These are phyloP conservation scores for Condylostylus longicornis DNA, from an alignment of 1,140 invertebrate genomes.

Conservation along the genomic window DNA sequence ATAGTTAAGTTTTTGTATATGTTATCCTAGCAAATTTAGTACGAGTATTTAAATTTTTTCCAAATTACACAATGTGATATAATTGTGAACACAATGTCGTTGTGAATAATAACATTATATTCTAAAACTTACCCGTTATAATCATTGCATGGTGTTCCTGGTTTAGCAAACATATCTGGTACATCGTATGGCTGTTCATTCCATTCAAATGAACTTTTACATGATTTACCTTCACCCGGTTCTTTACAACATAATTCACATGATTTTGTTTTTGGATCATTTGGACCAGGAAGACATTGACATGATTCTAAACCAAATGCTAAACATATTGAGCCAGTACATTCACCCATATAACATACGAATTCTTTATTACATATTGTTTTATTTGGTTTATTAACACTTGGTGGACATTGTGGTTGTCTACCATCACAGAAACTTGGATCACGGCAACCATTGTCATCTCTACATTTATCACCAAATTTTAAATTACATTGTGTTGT, in stretches of 20 bases:
- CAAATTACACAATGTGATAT: no score
- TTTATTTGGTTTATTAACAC: conserved; percentile 82
- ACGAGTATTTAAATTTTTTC: no score
- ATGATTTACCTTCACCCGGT: conserved; percentile 65
- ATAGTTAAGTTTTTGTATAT: neutral
- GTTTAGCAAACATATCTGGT: conserved; percentile 85
- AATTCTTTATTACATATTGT: conserved; percentile 87
- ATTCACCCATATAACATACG: conserved; percentile 91
- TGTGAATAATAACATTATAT: neutral
- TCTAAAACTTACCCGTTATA: conserved; percentile 66
- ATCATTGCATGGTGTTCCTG: conserved; percentile 91
- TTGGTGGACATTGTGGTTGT: conserved; percentile 73
- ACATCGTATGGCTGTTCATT: conserved; percentile 76
- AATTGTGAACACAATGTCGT: neutral
- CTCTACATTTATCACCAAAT: conserved; percentile 75
- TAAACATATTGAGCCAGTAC: conserved; percentile 82
- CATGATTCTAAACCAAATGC: conserved; percentile 91
- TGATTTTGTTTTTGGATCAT: conserved; percentile 65
- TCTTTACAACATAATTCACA: conserved; percentile 82
- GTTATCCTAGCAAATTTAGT: no score
- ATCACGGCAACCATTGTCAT: conserved; percentile 84
- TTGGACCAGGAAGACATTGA: conserved; percentile 64
- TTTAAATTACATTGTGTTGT: conserved; percentile 73
- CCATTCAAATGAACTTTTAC: conserved; percentile 79
- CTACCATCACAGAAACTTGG: conserved; percentile 78